phyloP scores from a whole-genome alignment of 2,888 invertebrate genomes.

The Margaritifera margaritifera region DNA sequence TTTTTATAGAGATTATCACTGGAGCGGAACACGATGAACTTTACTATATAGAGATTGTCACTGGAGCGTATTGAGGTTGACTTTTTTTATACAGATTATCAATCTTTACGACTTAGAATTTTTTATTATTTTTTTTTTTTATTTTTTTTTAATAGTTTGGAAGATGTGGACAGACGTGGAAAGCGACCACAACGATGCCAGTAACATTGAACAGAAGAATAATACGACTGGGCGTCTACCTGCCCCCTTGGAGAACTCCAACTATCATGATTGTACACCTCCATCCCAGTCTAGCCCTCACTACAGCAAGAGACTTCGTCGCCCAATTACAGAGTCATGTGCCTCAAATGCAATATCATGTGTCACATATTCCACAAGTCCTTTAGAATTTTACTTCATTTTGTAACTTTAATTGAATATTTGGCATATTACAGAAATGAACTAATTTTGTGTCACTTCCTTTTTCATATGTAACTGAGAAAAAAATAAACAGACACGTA shows the following conservation, averaged over 20 bases:
- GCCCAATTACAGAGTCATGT: conserved; percentile 61
- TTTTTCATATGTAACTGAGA: no score
- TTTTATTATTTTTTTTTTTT: conserved; percentile 13
- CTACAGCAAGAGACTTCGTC: conserved; percentile 63
- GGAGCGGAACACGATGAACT: no score
- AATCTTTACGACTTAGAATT: not conserved
- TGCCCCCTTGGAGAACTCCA: conserved; percentile 62
- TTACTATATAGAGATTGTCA: not conserved
- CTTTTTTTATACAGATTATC: no score
- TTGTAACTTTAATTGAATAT: no score
- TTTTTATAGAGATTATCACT: not conserved
- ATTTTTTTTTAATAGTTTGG: conserved; percentile 42
- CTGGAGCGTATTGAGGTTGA: no score
- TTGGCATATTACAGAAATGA: no score
- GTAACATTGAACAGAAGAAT: conserved; percentile 52
- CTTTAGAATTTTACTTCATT: no score
- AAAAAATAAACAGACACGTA: no score
- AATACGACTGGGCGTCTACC: conserved; percentile 55
- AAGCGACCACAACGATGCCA: conserved; percentile 54
- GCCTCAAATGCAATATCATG: conserved; percentile 52
- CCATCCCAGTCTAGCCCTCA: conserved; percentile 61
- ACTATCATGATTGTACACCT: conserved; percentile 56
- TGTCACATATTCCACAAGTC: not conserved
- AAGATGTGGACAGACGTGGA: conserved; percentile 56
- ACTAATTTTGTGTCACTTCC: no score